Conservation (phyloP, 1,140 invertebrate genomes). For the Conopomorpha cramerella region DNA sequence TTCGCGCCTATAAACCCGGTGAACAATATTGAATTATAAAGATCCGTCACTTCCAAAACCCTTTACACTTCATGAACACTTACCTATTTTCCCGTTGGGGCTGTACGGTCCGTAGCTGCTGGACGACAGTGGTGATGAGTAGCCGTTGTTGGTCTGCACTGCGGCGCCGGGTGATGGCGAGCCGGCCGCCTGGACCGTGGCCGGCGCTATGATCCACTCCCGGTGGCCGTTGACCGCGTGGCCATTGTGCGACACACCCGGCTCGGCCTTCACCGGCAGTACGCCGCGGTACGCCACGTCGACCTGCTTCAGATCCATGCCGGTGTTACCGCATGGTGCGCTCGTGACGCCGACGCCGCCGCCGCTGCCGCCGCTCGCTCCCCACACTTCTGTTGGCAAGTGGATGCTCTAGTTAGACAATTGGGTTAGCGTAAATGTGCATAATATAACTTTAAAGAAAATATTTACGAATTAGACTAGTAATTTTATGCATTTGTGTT, state of each 20-base stretch:
- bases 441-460: too few species aligned
- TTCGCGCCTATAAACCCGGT: too few species aligned
- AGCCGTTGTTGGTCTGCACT: conserved; percentile 72
- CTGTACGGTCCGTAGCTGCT: conserved; percentile 85
- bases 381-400: conserved; percentile 41
- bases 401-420: too few species aligned
- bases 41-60: too few species aligned
- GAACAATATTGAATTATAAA: too few species aligned
- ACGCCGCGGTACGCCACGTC: conserved; percentile 48
- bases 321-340: conserved; percentile 51
- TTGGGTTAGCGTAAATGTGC: too few species aligned
- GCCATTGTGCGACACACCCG: conserved; percentile 60
- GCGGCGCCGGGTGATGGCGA: conserved; percentile 44
- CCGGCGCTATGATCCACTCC: conserved; percentile 79
- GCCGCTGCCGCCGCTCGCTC: too few species aligned
- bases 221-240: conserved; percentile 77
- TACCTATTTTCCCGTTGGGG: conserved; percentile 84
- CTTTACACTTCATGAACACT: conserved; percentile 48
- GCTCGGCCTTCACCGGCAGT: conserved; percentile 48
- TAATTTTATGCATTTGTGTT: too few species aligned
- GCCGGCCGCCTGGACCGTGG: conserved; percentile 66
- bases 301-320: conserved; percentile 46
- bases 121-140: conserved; percentile 81
- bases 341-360: conserved; percentile 37
- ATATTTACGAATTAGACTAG: too few species aligned